phyloP scores from a whole-genome alignment of 2,797 vertebrate species.

The Sebastes iracundus region DNA sequence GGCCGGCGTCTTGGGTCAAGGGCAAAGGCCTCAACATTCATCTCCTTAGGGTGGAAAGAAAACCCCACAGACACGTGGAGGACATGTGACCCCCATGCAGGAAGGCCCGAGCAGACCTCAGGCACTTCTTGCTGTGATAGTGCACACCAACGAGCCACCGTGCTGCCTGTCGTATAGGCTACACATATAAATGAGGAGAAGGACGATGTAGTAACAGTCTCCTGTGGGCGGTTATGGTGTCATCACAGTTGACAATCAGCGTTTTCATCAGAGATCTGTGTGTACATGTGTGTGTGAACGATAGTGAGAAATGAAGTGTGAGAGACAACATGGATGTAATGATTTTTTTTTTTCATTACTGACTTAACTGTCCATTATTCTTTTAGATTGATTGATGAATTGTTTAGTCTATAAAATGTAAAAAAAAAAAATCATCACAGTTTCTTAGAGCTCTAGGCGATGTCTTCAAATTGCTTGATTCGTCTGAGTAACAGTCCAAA shows the following conservation, averaged over 20 bases:
- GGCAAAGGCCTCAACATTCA: conserved; percentile 20
- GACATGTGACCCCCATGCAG: background rate
- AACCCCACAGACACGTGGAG: conserved; percentile 3
- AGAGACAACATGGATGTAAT: conserved; percentile 1
- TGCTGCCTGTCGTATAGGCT: background rate
- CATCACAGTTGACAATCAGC: conserved; percentile 48
- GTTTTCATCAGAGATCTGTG: conserved; percentile 30
- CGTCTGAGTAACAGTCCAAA: background rate
- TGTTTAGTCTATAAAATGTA: background rate
- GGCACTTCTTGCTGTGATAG: background rate
- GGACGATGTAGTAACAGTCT: conserved; percentile 38
- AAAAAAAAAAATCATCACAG: background rate
- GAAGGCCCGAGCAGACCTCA: background rate
- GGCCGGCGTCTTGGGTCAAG: conserved; percentile 30
- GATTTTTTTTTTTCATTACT: background rate
- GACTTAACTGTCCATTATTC: background rate
- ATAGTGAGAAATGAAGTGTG: conserved; percentile 17
- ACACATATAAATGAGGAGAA: conserved; percentile 15
- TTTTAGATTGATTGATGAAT: background rate
- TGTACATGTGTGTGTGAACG: conserved; percentile 19
- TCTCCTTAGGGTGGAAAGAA: conserved; percentile 20
- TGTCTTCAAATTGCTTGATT: background rate
- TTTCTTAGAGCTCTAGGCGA: background rate
- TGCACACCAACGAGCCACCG: background rate
- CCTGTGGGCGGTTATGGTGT: conserved; percentile 45